Conservation (phyloP, 1,140 invertebrate genomes). For the Cotesia chilonis region DNA sequence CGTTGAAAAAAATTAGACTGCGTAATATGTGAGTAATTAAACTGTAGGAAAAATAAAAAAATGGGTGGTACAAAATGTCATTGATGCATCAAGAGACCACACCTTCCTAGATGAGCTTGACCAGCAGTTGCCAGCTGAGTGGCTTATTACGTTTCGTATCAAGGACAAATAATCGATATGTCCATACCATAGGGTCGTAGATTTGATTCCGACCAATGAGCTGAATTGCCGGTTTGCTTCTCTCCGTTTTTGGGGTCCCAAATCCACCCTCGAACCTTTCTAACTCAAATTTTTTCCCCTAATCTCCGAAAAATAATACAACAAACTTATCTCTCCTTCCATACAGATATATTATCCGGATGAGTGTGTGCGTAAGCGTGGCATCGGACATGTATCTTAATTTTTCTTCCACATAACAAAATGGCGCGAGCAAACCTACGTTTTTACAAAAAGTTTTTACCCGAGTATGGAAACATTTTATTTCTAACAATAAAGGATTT, state of each 20-base stretch:
- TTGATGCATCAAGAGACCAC: constrained; percentile 38
- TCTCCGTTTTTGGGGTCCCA: constrained; percentile 50
- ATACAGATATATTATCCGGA: constrained; percentile 41
- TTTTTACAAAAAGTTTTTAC: too few species aligned
- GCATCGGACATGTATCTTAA: too few species aligned
- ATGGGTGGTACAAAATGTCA: constrained; percentile 27
- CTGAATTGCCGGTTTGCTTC: constrained; percentile 32
- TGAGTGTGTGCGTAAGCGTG: constrained; percentile 35
- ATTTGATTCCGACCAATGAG: constrained; percentile 55
- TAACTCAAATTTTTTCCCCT: constrained; percentile 28
- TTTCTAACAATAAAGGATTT: too few species aligned
- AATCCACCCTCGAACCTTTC: constrained; percentile 51
- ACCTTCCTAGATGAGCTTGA: constrained; percentile 38
- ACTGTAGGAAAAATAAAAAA: neutral
- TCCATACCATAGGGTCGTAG: constrained; percentile 40
- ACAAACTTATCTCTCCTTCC: constrained; percentile 42
- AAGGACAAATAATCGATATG: constrained; percentile 57
- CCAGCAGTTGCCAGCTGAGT: constrained; percentile 24
- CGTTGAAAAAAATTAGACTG: too few species aligned
- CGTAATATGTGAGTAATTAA: neutral
- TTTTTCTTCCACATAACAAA: too few species aligned
- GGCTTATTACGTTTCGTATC: constrained; percentile 50
- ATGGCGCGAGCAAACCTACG: too few species aligned
- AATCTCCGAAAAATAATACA: constrained; percentile 45
- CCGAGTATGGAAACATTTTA: too few species aligned